Evolutionary conservation across 2,113 vertebrate species (phyloP), one percentile per base, ranked within the genome.

Genomic region (Rhabdornis inornatus): DNA sequence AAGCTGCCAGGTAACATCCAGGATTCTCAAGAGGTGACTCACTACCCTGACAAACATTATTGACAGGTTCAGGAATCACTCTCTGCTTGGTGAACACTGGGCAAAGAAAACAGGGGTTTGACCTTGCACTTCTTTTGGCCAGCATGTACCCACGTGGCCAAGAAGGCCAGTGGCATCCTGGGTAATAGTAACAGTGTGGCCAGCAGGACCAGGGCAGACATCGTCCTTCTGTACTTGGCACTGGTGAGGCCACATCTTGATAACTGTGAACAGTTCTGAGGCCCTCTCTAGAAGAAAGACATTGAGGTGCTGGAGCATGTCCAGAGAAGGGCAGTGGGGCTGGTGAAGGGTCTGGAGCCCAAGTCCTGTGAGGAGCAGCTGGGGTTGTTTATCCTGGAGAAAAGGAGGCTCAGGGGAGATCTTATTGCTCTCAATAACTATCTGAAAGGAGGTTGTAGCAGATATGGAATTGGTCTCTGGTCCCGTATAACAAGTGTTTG

Each of bases 161-260:
- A 13, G 60, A 66, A 59, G 35, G 25, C 52, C 31, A 27, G 1
- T 9, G 37, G 37, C 52, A 59, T 24, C 53, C 71, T 59, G 53
- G 52, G 45, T 9, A 17, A 37, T 27, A 76, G 53, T 7, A 52
- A 15, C 2, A 2, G 44, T 14, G 44, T 31, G 37, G 31, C 61
- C 71, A 59, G 44, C 44, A 59, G 45, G 53, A 59, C 4, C 16
- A 59, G 71, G 35, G 52, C 44, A 59, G 83, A 3, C 31, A 42
- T 31, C 68, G 11, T 50, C 27, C 37, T 3, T 33, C 6, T 33
- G 37, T 44, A 2, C 44, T 37, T 0, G 0, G 53, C 44, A 33
- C 63, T 68, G 45, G 6, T 31, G 37, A 86, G 72, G 53, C 25
- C 53, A 22, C 37, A 59, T 1, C 31, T 44, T 11, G 21, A 6